Base-by-base conservation (phyloP, 92 coral and sea anemone genomes). In the Heliopora coerulea region DNA sequence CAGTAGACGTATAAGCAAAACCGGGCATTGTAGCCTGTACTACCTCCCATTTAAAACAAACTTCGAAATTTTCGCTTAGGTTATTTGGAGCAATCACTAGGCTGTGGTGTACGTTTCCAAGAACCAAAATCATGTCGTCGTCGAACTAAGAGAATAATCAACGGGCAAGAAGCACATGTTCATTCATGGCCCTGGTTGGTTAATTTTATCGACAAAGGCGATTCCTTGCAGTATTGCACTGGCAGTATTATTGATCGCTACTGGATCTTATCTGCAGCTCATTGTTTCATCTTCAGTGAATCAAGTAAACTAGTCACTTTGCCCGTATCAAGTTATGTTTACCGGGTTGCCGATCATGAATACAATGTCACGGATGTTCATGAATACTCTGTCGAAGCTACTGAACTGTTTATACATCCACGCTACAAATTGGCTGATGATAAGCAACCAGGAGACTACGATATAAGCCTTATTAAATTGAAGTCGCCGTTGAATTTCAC, bases 181-280 rank as follows among this genome's bases (percentile, higher is more conserved):
- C 87, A 92, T 80, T 85, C 97, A 35, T 93, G 98, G 98, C 98
- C 98, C 27, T 93, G 98, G 98, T 88, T 87, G 75, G 88, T 93
- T 13, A 91, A 93, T 66, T 79, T 93, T 13, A 72, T 89, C 56
- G 88, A 89, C 59, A 81, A 48, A 27, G 81, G 86, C 54, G 56
- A 26, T 29, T 27, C 59, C 15, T 40, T 13, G 7, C 98, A 93
- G 30, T 66, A 34, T 31, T 90, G 98, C 66, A 91, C 93, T 40
- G 98, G 98, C 27, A 77, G 89, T 25, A 82, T 93, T 21, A 86
- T 93, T 61, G 87, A 78, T 80, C 89, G 83, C 1, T 81, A 81
- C 11, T 93, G 93, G 96, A 64, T 93, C 25, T 78, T 93, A 68
- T 87, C 98, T 33, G 87, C 93, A 52, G 96, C 78, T 0, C 98